Evolutionary conservation across 2,888 invertebrate species (phyloP).

Genomic region (Hyles lineata): DNA sequence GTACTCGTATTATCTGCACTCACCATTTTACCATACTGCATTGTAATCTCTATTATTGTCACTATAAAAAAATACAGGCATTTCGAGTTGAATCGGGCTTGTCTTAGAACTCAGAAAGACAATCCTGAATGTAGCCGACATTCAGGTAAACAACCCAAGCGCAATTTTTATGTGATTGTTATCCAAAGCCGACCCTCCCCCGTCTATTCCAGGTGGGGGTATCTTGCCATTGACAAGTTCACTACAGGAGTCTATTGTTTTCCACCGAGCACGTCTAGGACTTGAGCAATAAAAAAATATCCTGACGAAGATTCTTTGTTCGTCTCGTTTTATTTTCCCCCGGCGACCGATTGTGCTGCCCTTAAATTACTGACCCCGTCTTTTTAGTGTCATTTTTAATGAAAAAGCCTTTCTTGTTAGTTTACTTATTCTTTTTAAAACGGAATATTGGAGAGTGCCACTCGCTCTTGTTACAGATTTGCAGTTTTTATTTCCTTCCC

Average conservation of each 20-base stretch:
- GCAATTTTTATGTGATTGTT: constrained; percentile 1
- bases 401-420: constrained; percentile 28
- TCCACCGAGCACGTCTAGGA: constrained; percentile 29
- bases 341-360: constrained; percentile 31
- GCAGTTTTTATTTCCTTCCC: constrained; percentile 2
- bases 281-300: constrained; percentile 32
- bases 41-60: too few relatives aligned
- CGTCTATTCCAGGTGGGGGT: constrained; percentile 9
- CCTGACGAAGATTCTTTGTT: constrained; percentile 30
- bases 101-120: background rate
- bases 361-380: constrained; percentile 30
- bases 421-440: constrained; percentile 25
- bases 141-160: constrained; percentile 9
- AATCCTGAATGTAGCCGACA: background rate
- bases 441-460: constrained; percentile 19
- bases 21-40: too few relatives aligned
- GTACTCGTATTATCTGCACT: too few relatives aligned
- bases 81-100: too few relatives aligned
- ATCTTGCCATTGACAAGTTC: constrained; percentile 24
- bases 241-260: constrained; percentile 28
- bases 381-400: constrained; percentile 33
- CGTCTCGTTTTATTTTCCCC: constrained; percentile 30
- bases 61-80: too few relatives aligned
- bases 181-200: background rate
- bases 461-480: constrained; percentile 16